A percentile compares a stretch with the other conserved stretches of the same genome.
Conservation (phyloP, 2,797 vertebrate species). For the Sternarchorhynchus goeldii region DNA sequence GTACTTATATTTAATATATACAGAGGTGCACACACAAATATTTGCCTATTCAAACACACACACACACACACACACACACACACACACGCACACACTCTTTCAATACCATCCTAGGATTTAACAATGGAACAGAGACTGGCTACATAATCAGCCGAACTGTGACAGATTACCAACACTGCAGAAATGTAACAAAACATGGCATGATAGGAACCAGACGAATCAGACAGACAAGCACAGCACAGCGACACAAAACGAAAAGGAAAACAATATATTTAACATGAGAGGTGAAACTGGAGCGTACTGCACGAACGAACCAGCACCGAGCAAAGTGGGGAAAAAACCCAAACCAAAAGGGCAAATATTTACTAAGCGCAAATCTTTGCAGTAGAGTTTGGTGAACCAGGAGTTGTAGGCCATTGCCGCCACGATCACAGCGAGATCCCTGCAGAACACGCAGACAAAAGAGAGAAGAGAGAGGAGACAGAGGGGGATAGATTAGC, state of each 20-base stretch:
- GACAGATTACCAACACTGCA: conserved; percentile 6
- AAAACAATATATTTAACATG: neutral
- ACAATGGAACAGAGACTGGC: conserved; percentile 9
- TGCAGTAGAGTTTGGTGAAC: conserved; percentile 91
- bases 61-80: neutral
- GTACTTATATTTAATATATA: neutral
- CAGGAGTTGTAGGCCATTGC: conserved; percentile 91
- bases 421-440: conserved; percentile 88
- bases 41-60: neutral
- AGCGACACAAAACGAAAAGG: no score
- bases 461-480: conserved; percentile 30
- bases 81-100: neutral
- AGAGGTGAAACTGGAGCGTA: neutral
- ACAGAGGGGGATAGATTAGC: neutral
- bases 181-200: neutral
- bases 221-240: no score
- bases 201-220: neutral
- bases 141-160: conserved; percentile 6
- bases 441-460: conserved; percentile 71
- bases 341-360: conserved; percentile 21
- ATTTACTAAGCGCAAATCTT: conserved; percentile 87
- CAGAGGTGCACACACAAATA: neutral
- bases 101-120: conserved; percentile 5
- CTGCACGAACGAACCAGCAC: neutral
- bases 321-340: neutral